A percentile compares a stretch with the other conserved stretches of the same genome.
Evolutionary conservation across 1,140 invertebrate species (phyloP).

Genomic region (Teleopsis dalmanni): DNA sequence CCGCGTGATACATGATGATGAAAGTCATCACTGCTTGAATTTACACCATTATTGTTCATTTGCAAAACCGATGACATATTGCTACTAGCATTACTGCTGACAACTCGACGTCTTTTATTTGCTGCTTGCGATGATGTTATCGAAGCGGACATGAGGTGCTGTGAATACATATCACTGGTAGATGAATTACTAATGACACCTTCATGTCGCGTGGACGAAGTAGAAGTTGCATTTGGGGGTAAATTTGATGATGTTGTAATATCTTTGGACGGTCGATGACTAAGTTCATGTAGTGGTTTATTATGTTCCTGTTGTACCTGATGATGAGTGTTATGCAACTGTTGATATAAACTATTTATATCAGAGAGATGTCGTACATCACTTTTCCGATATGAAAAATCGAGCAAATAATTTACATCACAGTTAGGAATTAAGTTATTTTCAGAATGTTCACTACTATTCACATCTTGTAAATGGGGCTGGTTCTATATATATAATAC

Average conservation of each 20-base stretch:
- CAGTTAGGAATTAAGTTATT: conserved; percentile 33
- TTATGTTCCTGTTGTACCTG: conserved; percentile 13
- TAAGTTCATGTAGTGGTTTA: conserved; percentile 25
- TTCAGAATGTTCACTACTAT: conserved; percentile 15
- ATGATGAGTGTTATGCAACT: conserved; percentile 10
- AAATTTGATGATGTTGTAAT: conserved; percentile 28
- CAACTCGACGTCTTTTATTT: conserved; percentile 25
- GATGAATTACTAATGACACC: conserved; percentile 12
- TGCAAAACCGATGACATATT: neutral
- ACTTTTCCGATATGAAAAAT: conserved; percentile 39
- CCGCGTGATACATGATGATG: conserved; percentile 38
- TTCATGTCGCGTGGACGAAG: conserved; percentile 27
- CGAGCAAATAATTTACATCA: conserved; percentile 41
- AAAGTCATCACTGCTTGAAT: conserved; percentile 22
- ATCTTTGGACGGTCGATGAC: conserved; percentile 42
- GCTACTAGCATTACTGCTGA: conserved; percentile 6
- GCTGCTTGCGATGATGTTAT: conserved; percentile 13
- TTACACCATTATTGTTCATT: neutral
- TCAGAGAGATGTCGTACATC: conserved; percentile 39
- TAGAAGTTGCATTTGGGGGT: conserved; percentile 15
- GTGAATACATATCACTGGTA: conserved; percentile 10
- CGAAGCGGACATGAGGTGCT: neutral
- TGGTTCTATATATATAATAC: conserved; percentile 9
- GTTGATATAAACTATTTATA: conserved; percentile 3
- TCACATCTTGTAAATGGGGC: conserved; percentile 18